These are phyloP conservation scores for Scrobipalpa costella DNA, from an alignment of 2,888 invertebrate genomes.

Conservation along the genomic window DNA sequence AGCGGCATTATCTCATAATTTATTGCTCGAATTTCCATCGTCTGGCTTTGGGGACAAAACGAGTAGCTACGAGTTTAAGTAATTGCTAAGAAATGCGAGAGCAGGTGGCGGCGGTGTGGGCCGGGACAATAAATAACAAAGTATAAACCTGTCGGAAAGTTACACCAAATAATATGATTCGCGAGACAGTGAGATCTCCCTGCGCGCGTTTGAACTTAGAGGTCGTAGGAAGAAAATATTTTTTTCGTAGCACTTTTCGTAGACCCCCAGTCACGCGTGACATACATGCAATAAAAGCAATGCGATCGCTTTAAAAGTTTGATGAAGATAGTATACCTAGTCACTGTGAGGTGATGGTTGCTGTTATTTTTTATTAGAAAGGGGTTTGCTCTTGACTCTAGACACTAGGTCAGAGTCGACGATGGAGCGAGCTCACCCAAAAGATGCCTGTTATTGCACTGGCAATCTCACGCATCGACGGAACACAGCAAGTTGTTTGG, in stretches of 20 bases:
- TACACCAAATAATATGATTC: conserved; percentile 48
- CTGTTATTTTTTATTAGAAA: no score
- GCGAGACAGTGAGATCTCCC: conserved; percentile 33
- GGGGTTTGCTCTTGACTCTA: no score
- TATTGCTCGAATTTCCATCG: conserved; percentile 44
- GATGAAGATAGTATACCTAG: background rate
- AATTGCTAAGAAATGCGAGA: conserved; percentile 51
- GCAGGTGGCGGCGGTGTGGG: conserved; percentile 46
- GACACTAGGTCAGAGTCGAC: no score
- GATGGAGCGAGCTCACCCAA: no score
- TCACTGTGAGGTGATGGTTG: no score
- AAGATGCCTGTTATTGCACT: no score
- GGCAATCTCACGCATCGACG: no score
- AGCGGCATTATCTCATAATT: conserved; percentile 42
- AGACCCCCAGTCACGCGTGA: background rate
- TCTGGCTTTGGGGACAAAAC: conserved; percentile 40
- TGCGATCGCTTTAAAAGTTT: background rate
- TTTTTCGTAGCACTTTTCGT: background rate
- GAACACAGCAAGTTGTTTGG: no score
- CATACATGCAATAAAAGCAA: no score
- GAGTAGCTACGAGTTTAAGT: conserved; percentile 43
- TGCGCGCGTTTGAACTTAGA: conserved; percentile 14
- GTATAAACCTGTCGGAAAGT: conserved; percentile 48
- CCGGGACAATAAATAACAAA: conserved; percentile 49
- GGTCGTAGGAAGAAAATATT: background rate